phyloP scores from a whole-genome alignment of 2,888 invertebrate species.

The Cephus spinipes region DNA sequence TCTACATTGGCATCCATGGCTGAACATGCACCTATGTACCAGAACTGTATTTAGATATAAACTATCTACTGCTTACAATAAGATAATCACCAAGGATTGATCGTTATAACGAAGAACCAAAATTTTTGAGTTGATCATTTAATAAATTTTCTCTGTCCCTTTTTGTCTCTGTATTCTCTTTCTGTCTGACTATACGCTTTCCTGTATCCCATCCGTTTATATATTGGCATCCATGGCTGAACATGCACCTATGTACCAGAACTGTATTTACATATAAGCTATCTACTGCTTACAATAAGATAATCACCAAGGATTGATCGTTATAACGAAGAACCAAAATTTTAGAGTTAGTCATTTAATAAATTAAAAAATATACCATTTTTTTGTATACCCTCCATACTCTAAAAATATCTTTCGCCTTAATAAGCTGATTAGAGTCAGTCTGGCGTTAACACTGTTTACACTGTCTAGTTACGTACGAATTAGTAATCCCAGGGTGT shows the following conservation, averaged over 20 bases:
- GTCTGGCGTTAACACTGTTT: not conserved
- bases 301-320: not conserved
- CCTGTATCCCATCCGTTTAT: not conserved
- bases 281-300: not conserved
- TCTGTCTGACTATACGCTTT: not conserved
- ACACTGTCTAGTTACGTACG: not conserved
- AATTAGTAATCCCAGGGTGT: not conserved
- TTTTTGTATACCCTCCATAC: no score
- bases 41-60: no score
- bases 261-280: not conserved
- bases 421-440: not conserved
- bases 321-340: not conserved
- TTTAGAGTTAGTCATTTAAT: not conserved
- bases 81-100: no score
- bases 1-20: no score
- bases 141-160: no score
- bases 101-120: no score
- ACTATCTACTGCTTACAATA: no score
- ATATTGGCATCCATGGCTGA: not conserved
- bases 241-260: not conserved
- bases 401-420: no score
- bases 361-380: not conserved
- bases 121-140: no score
- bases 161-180: not conserved
- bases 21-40: no score